Conservation (phyloP, 2,113 vertebrate genomes). For the Tetrax tetrax region DNA sequence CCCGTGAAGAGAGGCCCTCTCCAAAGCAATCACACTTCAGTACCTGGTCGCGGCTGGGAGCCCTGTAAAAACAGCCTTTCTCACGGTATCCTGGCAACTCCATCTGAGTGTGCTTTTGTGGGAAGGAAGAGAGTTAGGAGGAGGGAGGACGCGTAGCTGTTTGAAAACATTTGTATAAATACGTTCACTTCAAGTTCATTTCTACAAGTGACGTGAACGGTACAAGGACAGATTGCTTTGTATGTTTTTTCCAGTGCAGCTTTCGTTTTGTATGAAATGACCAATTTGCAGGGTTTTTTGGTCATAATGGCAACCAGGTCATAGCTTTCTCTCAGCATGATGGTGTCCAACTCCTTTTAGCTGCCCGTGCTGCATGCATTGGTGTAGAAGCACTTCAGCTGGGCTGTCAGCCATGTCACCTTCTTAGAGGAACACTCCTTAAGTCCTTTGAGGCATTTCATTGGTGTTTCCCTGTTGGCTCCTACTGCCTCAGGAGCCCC, state of each 20-base stretch:
- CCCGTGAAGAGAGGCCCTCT: background rate
- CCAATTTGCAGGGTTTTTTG: background rate
- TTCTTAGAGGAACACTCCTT: too few species aligned
- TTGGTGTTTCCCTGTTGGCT: too few species aligned
- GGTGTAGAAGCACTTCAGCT: too few species aligned
- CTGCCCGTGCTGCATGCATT: too few species aligned
- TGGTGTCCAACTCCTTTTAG: too few species aligned
- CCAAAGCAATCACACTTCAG: background rate
- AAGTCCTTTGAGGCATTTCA: too few species aligned
- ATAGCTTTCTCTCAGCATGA: too few species aligned
- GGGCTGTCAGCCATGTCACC: too few species aligned
- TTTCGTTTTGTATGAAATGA: background rate
- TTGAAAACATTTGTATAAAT: background rate
- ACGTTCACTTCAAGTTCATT: background rate
- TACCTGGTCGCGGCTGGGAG: background rate
- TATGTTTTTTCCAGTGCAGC: background rate
- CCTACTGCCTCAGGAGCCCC: too few species aligned
- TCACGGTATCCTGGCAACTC: constrained; percentile 28
- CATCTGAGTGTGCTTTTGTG: background rate
- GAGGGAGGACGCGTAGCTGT: background rate
- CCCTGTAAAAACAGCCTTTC: background rate
- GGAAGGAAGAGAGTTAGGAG: background rate
- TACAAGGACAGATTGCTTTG: background rate
- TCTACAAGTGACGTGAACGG: background rate
- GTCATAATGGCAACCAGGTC: too few species aligned